Evolutionary conservation across 1,140 invertebrate genomes (phyloP).

Genomic region (Euwallacea fornicatus): DNA sequence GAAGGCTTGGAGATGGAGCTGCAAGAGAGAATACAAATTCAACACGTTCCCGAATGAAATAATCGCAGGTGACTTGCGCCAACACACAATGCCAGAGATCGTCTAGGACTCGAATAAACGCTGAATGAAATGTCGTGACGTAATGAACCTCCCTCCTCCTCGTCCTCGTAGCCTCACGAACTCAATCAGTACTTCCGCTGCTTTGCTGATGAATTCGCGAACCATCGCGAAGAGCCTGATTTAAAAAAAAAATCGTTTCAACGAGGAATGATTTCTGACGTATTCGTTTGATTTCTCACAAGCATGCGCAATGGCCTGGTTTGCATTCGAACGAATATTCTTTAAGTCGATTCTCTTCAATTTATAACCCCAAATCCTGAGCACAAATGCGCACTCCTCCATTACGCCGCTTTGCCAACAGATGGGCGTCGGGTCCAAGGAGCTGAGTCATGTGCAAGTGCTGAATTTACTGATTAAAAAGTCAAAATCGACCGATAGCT

Average conservation of each 20-base stretch:
- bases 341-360: background rate
- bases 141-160: slow-evolving; percentile 3
- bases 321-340: slow-evolving; percentile 24
- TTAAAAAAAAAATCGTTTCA: slow-evolving; percentile 29
- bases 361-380: slow-evolving; percentile 35
- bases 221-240: slow-evolving; percentile 26
- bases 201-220: slow-evolving; percentile 38
- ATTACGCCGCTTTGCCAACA: slow-evolving; percentile 41
- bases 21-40: slow-evolving; percentile 5
- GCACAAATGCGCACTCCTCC: slow-evolving; percentile 41
- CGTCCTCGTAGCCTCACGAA: slow-evolving; percentile 26
- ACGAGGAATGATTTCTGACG: slow-evolving; percentile 42
- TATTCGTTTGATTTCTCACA: slow-evolving; percentile 42
- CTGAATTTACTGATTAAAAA: slow-evolving; percentile 40
- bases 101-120: slow-evolving; percentile 33
- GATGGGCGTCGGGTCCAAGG: slow-evolving; percentile 40
- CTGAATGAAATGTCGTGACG: slow-evolving; percentile 31
- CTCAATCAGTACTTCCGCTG: slow-evolving; percentile 38
- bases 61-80: slow-evolving; percentile 35
- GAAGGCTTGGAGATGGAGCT: slow-evolving; percentile 40
- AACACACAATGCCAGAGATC: slow-evolving; percentile 29
- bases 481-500: slow-evolving; percentile 45
- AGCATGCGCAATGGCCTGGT: slow-evolving; percentile 43
- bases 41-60: slow-evolving; percentile 31
- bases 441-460: slow-evolving; percentile 48